Evolutionary conservation across 2,888 invertebrate genomes (phyloP).

Genomic region (Diabrotica balteata): DNA sequence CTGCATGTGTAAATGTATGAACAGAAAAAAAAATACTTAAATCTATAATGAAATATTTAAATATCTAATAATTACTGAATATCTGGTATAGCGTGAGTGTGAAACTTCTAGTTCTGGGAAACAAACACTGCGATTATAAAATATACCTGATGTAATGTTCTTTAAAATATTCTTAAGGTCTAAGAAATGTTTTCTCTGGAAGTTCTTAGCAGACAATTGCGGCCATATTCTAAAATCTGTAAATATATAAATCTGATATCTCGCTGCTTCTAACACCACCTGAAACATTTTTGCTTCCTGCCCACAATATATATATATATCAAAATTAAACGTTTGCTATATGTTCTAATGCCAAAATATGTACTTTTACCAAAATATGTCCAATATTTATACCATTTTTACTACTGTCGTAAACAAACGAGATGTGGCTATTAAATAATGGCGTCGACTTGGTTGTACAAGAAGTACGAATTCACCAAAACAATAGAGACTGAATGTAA

Average conservation of each 20-base stretch:
- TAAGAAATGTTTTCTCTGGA: slow-evolving; percentile 45
- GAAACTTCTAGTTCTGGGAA: slow-evolving; percentile 10
- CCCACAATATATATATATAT: slow-evolving; percentile 21
- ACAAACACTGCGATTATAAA: slow-evolving; percentile 19
- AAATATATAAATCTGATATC: slow-evolving; percentile 58
- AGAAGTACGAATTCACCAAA: too few species aligned
- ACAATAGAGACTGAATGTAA: too few species aligned
- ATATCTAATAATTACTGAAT: slow-evolving; percentile 13
- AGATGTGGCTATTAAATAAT: too few species aligned
- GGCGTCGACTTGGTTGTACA: too few species aligned
- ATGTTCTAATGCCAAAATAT: too few species aligned
- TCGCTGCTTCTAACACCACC: slow-evolving; percentile 50
- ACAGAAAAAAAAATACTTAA: slow-evolving; percentile 16
- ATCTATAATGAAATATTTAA: slow-evolving; percentile 10
- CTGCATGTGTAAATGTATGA: slow-evolving; percentile 6
- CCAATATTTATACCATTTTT: too few species aligned
- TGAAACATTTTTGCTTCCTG: slow-evolving; percentile 42
- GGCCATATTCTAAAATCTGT: slow-evolving; percentile 55
- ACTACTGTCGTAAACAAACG: too few species aligned
- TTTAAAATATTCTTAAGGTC: slow-evolving; percentile 45
- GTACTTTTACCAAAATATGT: too few species aligned
- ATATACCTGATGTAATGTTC: slow-evolving; percentile 37
- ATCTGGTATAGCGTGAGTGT: not conserved
- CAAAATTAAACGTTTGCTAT: too few species aligned
- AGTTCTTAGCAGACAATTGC: slow-evolving; percentile 42